Conservation (phyloP, 2,888 invertebrate species). For the Drosophila pullipes region DNA sequence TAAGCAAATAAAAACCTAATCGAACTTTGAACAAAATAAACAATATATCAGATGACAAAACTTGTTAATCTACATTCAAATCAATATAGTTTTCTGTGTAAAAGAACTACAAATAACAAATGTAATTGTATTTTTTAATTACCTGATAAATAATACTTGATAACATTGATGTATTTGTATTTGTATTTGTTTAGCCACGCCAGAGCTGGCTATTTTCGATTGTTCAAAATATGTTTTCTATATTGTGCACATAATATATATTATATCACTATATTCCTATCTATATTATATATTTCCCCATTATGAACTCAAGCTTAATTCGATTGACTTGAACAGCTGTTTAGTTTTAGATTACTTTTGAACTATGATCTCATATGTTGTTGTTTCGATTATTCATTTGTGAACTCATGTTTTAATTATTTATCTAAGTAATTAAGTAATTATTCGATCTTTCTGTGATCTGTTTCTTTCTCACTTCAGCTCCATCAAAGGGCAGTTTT, state of each 20-base stretch:
- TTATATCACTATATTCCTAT: not conserved
- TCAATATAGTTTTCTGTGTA: not conserved
- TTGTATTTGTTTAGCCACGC: not conserved
- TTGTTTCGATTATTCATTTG: not conserved
- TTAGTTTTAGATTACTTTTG: not conserved
- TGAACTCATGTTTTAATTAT: not conserved
- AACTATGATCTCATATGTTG: not conserved
- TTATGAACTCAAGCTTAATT: no score
- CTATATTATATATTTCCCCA: no score
- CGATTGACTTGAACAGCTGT: not conserved
- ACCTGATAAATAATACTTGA: not conserved
- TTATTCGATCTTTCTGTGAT: not conserved
- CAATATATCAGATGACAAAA: not conserved
- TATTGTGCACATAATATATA: not conserved
- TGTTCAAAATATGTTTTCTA: not conserved
- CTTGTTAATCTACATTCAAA: not conserved
- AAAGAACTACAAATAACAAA: not conserved
- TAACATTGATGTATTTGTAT: no score
- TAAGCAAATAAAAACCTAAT: not conserved
- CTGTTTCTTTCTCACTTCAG: not conserved
- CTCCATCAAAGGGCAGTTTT: not conserved
- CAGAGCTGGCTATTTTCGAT: not conserved
- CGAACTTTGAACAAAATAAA: constrained; percentile 3
- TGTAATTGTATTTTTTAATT: not conserved
- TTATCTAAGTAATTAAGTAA: not conserved